A percentile compares a stretch with the other conserved stretches of the same genome.
These are phyloP conservation scores for Melospiza melodia DNA, from an alignment of 2,113 vertebrate species.

Conservation along the genomic window DNA sequence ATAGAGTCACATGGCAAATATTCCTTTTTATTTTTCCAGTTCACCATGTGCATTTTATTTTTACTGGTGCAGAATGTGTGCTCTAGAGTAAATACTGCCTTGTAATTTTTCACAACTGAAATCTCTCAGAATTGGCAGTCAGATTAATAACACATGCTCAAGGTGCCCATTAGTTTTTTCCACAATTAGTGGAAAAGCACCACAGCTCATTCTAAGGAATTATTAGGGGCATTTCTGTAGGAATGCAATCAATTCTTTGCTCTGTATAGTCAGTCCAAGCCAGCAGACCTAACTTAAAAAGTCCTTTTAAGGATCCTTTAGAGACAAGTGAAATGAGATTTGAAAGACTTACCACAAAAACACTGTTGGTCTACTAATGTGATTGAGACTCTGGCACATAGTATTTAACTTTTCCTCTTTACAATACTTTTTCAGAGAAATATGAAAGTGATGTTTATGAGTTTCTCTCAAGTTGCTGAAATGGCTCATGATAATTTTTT, in stretches of 20 bases:
- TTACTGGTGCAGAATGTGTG: neutral
- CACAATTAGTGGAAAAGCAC: slow-evolving; percentile 37
- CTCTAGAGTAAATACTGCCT: neutral
- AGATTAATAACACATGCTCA: slow-evolving; percentile 25
- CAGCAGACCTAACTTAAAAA: neutral
- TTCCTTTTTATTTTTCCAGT: neutral
- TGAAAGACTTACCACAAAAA: slow-evolving; percentile 6
- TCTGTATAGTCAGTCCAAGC: neutral
- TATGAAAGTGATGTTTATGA: neutral
- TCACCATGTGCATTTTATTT: neutral
- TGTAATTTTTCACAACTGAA: slow-evolving; percentile 6
- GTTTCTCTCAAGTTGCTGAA: neutral
- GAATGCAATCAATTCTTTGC: slow-evolving; percentile 22
- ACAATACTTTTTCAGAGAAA: neutral
- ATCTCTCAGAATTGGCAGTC: slow-evolving; percentile 6
- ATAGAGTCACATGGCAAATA: neutral
- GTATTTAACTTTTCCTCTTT: neutral
- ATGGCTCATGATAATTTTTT: neutral
- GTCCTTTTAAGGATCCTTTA: neutral
- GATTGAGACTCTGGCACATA: neutral
- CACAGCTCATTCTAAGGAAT: slow-evolving; percentile 17
- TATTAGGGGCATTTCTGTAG: slow-evolving; percentile 14
- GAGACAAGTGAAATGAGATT: neutral
- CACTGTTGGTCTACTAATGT: neutral
- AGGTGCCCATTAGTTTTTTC: slow-evolving; percentile 28